Conservation (phyloP, 2,888 invertebrate species). For the Cheilosia vulpina region DNA sequence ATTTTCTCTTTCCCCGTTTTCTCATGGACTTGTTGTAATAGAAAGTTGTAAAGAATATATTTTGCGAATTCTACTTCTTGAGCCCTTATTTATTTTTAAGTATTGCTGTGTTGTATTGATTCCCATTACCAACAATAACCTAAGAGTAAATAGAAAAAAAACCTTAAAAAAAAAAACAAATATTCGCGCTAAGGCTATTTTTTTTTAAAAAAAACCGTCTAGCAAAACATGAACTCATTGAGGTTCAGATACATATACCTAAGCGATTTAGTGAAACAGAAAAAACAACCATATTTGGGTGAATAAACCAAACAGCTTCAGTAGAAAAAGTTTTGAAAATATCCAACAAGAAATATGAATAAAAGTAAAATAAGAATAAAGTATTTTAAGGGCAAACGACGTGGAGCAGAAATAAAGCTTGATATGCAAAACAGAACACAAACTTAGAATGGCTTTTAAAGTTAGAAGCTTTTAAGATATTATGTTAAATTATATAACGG, state of each 20-base stretch:
- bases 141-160: slow-evolving; percentile 26
- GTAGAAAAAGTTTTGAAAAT: too few species aligned
- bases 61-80: background rate
- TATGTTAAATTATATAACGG: background rate
- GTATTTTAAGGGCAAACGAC: too few species aligned
- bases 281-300: too few species aligned
- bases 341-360: too few species aligned
- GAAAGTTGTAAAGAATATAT: background rate
- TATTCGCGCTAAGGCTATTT: background rate
- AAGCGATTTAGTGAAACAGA: too few species aligned
- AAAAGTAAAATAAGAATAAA: too few species aligned
- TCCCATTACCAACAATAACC: slow-evolving; percentile 63
- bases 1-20: too few species aligned
- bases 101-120: slow-evolving; percentile 59
- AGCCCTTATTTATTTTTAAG: background rate
- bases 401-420: too few species aligned
- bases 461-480: background rate
- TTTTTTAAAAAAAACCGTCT: background rate
- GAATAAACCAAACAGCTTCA: too few species aligned
- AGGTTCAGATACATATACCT: too few species aligned
- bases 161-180: background rate
- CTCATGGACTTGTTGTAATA: background rate
- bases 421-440: too few species aligned
- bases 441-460: background rate
- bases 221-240: background rate